Base-by-base conservation (phyloP, 2,113 vertebrate species). In the Gulo gulo region DNA sequence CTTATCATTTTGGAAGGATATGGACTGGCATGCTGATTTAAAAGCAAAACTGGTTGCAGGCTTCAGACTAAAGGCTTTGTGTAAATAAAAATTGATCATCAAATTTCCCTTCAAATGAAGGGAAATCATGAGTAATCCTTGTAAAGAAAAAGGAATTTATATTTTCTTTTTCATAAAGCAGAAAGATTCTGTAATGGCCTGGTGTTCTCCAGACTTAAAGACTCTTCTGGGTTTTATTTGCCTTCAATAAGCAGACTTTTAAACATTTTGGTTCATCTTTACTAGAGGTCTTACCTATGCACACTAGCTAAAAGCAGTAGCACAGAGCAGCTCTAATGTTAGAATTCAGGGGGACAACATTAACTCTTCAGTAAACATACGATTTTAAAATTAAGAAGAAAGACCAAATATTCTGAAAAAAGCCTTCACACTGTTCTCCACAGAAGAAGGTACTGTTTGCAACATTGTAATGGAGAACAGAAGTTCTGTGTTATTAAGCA, bases 151-250 rank as follows among this genome's bases (percentile, higher is more conserved):
- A 42, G 76, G 57, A 16, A 78, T 76, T 95, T 78, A 63, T 97
- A 67, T 95, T 91, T 89, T 34, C 29, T 42, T 94, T 92, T 90
- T 85, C n/a, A 50, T 92, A 88, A 94, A 86, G 50, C 94, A 87
- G 11, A 59, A 78, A 69, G 59, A 83, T 93, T 88, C 59, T 88
- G 6, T 52, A n/a, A 52, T 80, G 42, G 18, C n/a, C 18, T 3
- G 6, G 36, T 91, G n/a, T 95, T 91, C 63, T 71, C n/a, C 59
- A 50, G 80, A 57, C 47, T 85, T 94, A 74, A 63, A 31, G 20
- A 69, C 14, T 57, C 63, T 42, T 89, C 42, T 42, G 76, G 92
- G 65, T 91, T 95, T 73, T 95, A 42, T 95, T 92, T 92, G 88
- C 61, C 69, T 79, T 94, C 34, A 73, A 42, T 94, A 71, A 95